Base-by-base conservation (phyloP, 1,140 invertebrate genomes). In the Carposina sasakii region DNA sequence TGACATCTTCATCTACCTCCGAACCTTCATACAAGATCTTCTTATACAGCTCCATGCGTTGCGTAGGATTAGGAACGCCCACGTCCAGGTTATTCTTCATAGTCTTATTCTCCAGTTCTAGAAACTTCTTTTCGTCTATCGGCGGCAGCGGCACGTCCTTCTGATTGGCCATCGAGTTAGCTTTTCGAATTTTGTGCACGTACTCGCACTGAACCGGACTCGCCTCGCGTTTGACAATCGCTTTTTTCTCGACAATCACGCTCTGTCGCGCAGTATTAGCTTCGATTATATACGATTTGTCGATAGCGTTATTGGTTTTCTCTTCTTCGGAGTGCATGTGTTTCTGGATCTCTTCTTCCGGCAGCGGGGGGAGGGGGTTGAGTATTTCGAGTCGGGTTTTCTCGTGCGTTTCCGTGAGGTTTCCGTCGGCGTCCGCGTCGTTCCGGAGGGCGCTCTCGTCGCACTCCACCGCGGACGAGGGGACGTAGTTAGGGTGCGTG, bases 401-500 rank as follows among this genome's bases (percentile, higher is more conserved):
- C 41, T 79, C 71, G 12, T 49, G n/a, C 10, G 20, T 56, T 41
- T 52, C 54, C 28, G 63, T 57, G 33, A 42, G 41, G 9, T 40
- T 36, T 52, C 50, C 44, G 16, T 48, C 36, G 17, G 41, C 13
- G 42, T 31, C 12, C 49, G 37, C 42, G 36, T 33, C 31, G 16
- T 8, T 2, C 10, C 39, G 21, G 21, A 13, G 28, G 23, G 20
- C 15, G 22, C 22, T 19, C 30, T 68, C 60, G 48, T 77, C 76
- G 43, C 72, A 76, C 20, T 74, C 68, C 0, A 74, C 65, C 0
- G 70, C 76, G 15, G 48, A 54, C 9, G 76, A 52, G 13, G 70
- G 56, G 0, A 55, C 63, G 43, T 55, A 61, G 2, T 85, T 86
- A 2, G 88, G 88, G 66, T 91, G 90, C 22, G 89, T 88, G 54